A percentile compares a stretch with the other conserved stretches of the same genome.
Conservation (phyloP, 2,797 vertebrate genomes). For the Balearica regulorum region DNA sequence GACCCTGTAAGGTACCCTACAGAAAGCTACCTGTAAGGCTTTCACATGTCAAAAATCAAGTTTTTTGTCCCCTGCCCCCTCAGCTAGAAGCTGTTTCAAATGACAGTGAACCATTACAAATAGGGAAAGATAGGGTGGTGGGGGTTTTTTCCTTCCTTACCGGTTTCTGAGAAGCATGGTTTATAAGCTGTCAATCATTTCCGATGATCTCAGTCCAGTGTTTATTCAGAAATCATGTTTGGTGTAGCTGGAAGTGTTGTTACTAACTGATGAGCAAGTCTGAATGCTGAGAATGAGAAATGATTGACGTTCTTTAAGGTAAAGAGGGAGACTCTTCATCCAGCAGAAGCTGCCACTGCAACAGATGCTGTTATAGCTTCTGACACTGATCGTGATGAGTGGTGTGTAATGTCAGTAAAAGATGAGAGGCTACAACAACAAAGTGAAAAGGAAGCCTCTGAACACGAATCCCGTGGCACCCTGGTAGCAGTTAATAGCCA, state of each 20-base stretch:
- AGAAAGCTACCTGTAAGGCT: background rate
- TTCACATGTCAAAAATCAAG: background rate
- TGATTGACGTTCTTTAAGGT: slow-evolving; percentile 69
- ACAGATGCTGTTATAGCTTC: slow-evolving; percentile 65
- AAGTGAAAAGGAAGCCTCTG: slow-evolving; percentile 53
- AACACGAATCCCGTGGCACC: slow-evolving; percentile 42
- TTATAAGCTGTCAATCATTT: slow-evolving; percentile 65
- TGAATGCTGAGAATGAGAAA: slow-evolving; percentile 64
- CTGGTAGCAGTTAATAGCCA: slow-evolving; percentile 49
- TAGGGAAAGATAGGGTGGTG: background rate
- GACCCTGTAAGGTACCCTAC: background rate
- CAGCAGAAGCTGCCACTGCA: slow-evolving; percentile 60
- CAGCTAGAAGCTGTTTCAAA: slow-evolving; percentile 18
- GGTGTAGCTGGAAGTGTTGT: slow-evolving; percentile 60
- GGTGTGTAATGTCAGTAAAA: slow-evolving; percentile 55
- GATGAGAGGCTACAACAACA: slow-evolving; percentile 64
- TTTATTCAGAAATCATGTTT: slow-evolving; percentile 69
- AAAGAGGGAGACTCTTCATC: slow-evolving; percentile 56
- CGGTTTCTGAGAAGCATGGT: slow-evolving; percentile 3
- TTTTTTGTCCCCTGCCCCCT: background rate
- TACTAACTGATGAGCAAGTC: slow-evolving; percentile 66
- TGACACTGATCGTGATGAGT: slow-evolving; percentile 67
- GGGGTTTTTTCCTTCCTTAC: background rate
- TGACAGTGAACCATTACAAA: slow-evolving; percentile 25
- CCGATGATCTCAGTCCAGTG: slow-evolving; percentile 46